Base-by-base conservation (phyloP, 37 sponge, comb jelly and placozoan genomes). In the Spongia lamella region DNA sequence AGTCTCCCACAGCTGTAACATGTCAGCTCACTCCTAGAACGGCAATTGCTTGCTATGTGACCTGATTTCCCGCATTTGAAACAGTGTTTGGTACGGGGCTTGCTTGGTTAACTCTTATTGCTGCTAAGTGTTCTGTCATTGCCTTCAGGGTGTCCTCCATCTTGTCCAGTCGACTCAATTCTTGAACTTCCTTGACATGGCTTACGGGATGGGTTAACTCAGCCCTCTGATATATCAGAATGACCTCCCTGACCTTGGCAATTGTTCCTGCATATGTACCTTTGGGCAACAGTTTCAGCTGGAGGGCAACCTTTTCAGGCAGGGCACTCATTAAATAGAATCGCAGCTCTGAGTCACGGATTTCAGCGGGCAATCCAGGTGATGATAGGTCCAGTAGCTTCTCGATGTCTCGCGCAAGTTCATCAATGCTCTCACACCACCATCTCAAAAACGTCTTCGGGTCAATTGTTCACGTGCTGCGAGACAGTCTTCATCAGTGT, bases 401-500 rank as follows among this genome's bases (percentile, higher is more conserved):
- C 53, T 16, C 53, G 14, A 16, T 14, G 16, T 16, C n/a, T n/a
- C n/a, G n/a, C n/a, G n/a, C n/a, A n/a, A n/a, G n/a, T n/a, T n/a
- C n/a, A n/a, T n/a, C n/a, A 51, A 51, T 51, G 53, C n/a, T n/a
- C n/a, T n/a, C n/a, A n/a, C n/a, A n/a, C 24, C 61, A 25, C 24
- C 22, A 3, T 63, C 64, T 4, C 64, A 35, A 7, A 63, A 35
- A 19, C 32, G 33, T 35, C 64, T 63, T 7, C 32, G 29, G 64
- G 64, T 9, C 6, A 63, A 2, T 7, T 31, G 34, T 5, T 63
- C 64, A 19, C 32, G 64, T 31, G 64, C 64, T 31, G 34, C 32
- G 34, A 63, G 64, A 20, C 64, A 9, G 31, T 63, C 64, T 30
- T 63, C n/a, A n/a, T n/a, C n/a, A n/a, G n/a, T n/a, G n/a, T n/a